phyloP scores from a whole-genome alignment of 2,888 invertebrate species.

The Laspeyria flexula region DNA sequence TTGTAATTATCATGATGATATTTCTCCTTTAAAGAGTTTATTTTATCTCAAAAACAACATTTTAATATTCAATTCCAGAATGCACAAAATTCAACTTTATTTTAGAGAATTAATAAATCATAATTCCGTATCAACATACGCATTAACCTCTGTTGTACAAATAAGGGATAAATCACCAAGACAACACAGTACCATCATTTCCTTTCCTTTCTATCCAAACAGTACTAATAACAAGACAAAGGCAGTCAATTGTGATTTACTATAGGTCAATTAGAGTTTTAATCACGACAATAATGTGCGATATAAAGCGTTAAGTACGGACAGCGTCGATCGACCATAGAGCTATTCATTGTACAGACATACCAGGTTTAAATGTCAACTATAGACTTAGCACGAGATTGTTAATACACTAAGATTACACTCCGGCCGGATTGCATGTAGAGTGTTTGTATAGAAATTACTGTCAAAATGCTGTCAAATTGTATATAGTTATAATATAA shows the following conservation, averaged over 20 bases:
- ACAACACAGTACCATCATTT: constrained; percentile 21
- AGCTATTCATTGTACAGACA: constrained; percentile 35
- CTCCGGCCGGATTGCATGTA: too few relatives aligned
- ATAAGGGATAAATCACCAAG: constrained; percentile 13
- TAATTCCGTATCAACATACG: neutral
- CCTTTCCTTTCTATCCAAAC: constrained; percentile 49
- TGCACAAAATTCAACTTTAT: too few relatives aligned
- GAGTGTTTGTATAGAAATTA: too few relatives aligned
- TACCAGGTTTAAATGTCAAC: neutral
- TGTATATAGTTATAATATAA: too few relatives aligned
- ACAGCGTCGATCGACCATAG: constrained; percentile 64
- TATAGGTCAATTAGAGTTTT: constrained; percentile 83
- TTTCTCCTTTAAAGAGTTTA: too few relatives aligned
- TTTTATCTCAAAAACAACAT: too few relatives aligned
- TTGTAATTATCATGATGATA: too few relatives aligned
- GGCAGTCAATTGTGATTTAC: constrained; percentile 82
- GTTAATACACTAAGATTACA: too few relatives aligned
- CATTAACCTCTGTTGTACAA: constrained; percentile 2
- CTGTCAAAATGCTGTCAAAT: too few relatives aligned
- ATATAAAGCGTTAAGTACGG: constrained; percentile 76
- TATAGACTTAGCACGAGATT: neutral
- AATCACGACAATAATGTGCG: constrained; percentile 83
- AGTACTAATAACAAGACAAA: constrained; percentile 65
- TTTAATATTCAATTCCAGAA: too few relatives aligned
- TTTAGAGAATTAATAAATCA: neutral